phyloP scores from a whole-genome alignment of 2,888 invertebrate genomes.

The Herminia tarsipennalis region DNA sequence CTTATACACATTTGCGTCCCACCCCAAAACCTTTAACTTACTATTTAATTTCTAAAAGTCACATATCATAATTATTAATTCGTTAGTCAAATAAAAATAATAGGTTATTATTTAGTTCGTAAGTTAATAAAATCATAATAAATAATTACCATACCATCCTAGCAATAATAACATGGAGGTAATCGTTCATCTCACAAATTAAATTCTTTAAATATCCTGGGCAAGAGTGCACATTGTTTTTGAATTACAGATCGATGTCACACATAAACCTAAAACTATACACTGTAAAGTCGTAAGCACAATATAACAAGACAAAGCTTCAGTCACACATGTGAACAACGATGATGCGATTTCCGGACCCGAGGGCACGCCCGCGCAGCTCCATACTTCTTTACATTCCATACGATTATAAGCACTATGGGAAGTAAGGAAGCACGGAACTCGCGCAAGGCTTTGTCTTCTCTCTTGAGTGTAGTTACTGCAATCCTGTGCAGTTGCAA shows the following conservation, averaged over 20 bases:
- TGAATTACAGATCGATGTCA: slow-evolving; percentile 35
- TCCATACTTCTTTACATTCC: slow-evolving; percentile 99
- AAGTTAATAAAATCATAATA: slow-evolving; percentile 9
- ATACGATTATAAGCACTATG: slow-evolving; percentile 94
- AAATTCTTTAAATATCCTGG: slow-evolving; percentile 32
- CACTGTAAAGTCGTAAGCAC: slow-evolving; percentile 50
- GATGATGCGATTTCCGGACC: slow-evolving; percentile 56
- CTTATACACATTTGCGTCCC: slow-evolving; percentile 49
- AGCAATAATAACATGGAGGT: slow-evolving; percentile 10
- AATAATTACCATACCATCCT: slow-evolving; percentile 28
- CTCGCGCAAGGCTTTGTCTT: slow-evolving; percentile 87
- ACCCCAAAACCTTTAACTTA: slow-evolving; percentile 19
- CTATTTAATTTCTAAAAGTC: no score
- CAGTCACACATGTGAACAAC: slow-evolving; percentile 56
- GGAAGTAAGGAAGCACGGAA: slow-evolving; percentile 99
- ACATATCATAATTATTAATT: no score
- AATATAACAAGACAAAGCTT: slow-evolving; percentile 49
- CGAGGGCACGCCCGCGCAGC: slow-evolving; percentile 85
- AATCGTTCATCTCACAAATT: slow-evolving; percentile 30
- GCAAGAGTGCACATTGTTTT: slow-evolving; percentile 24
- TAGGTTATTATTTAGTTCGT: neutral
- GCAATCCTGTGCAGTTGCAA: slow-evolving; percentile 41
- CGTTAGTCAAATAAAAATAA: neutral
- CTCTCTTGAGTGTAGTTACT: slow-evolving; percentile 53
- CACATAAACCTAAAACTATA: slow-evolving; percentile 43